Conservation (phyloP, 2,888 invertebrate species). For the Parnassius smintheus region DNA sequence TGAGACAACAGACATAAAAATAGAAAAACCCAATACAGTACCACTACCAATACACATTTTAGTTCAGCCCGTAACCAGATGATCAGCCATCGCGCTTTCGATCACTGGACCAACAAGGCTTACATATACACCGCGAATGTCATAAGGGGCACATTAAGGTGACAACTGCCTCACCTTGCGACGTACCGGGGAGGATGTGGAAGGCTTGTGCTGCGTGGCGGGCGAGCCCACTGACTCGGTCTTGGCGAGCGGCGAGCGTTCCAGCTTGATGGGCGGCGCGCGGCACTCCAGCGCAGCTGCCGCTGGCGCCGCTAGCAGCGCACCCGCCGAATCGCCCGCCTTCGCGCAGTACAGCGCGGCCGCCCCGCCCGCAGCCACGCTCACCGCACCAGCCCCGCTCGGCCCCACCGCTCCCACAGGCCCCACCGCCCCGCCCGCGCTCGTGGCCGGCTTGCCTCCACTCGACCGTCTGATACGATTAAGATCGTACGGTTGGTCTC, state of each 20-base stretch:
- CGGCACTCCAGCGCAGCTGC: slow-evolving; percentile 39
- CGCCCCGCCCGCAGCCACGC: slow-evolving; percentile 33
- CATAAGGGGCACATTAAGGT: slow-evolving; percentile 25
- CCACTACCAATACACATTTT: too few relatives aligned
- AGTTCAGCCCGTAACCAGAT: too few relatives aligned
- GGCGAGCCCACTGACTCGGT: slow-evolving; percentile 43
- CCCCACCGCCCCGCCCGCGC: slow-evolving; percentile 36
- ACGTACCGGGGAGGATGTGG: slow-evolving; percentile 84
- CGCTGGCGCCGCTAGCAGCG: slow-evolving; percentile 57
- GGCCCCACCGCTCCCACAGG: slow-evolving; percentile 35
- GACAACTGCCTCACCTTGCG: slow-evolving; percentile 52
- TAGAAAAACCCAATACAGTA: too few relatives aligned
- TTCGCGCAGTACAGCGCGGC: slow-evolving; percentile 54
- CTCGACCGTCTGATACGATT: slow-evolving; percentile 87
- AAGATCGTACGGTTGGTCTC: slow-evolving; percentile 93
- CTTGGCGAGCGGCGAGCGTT: slow-evolving; percentile 64
- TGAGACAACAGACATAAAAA: too few relatives aligned
- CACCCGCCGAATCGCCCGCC: slow-evolving; percentile 41
- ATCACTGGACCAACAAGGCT: too few relatives aligned
- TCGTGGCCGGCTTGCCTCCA: slow-evolving; percentile 66
- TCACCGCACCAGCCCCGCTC: slow-evolving; percentile 29
- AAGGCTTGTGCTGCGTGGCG: slow-evolving; percentile 45
- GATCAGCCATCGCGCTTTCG: too few relatives aligned
- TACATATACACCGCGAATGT: slow-evolving; percentile 2
- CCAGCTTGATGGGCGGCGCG: slow-evolving; percentile 56